Base-by-base conservation (phyloP, 1,140 invertebrate genomes). In the Drosophila burlai region DNA sequence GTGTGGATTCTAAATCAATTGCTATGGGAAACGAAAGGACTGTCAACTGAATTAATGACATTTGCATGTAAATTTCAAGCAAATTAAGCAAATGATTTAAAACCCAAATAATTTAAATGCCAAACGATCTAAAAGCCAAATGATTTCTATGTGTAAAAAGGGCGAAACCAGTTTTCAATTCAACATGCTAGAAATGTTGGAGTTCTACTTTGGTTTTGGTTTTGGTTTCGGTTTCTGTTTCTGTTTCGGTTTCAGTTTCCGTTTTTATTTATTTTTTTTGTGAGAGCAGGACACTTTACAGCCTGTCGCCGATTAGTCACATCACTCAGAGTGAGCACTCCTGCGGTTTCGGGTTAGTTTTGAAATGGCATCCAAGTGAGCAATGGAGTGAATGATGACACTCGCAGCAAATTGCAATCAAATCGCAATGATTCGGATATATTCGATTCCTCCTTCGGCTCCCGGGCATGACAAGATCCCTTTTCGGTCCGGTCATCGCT, bases 1-100 rank as follows among this genome's bases (percentile, higher is more conserved):
- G 1, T 16, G 13, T 47, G 3, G 1, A 8, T 8, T 4, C 11
- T 3, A 45, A 54, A 49, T 61, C 45, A 43, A 62, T 54, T 71
- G 21, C 21, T 16, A 45, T 69, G 63, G 71, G 55, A 87, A 76
- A 21, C 29, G 15, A 11, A 26, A 46, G 3, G 49, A 40, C 65
- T 71, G 43, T 34, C 45, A 18, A n/a, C 47, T 34, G 75, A 72
- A 82, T 69, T 91, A 90, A 90, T 90, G 85, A 90, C 72, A 71
- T 80, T 85, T 72, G 47, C 67, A 91, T 91, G 89, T 80, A 82
- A 81, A 90, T 89, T 67, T 43, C 54, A 36, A 50, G 54, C 81
- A 79, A 75, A 79, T 89, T 90, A 80, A 29, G 42, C 80, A 66
- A 90, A 69, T 82, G 81, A 91, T 91, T 91, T 82, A 91, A 85